phyloP scores from a whole-genome alignment of 1,140 invertebrate species.

The Eufriesea mexicana region DNA sequence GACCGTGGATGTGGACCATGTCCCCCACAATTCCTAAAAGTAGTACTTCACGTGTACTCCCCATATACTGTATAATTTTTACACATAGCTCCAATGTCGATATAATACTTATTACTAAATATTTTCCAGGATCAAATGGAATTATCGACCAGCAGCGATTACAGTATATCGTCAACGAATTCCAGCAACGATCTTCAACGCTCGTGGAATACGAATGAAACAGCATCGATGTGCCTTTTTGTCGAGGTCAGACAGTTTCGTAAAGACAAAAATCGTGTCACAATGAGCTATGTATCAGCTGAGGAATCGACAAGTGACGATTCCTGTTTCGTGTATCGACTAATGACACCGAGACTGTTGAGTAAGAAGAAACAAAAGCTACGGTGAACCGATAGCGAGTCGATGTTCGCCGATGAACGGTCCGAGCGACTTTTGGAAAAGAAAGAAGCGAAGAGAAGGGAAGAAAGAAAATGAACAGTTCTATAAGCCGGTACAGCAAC shows the following conservation, averaged over 20 bases:
- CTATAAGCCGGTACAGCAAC: not conserved
- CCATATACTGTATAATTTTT: too few species aligned
- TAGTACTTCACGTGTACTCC: too few species aligned
- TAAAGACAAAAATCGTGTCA: conserved; percentile 10
- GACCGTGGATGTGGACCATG: too few species aligned
- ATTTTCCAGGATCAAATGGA: too few species aligned
- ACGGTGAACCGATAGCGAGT: not conserved
- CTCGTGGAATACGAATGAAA: not conserved
- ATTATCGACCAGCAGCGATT: too few species aligned
- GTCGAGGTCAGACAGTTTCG: not conserved
- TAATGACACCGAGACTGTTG: not conserved
- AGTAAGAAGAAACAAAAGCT: not conserved
- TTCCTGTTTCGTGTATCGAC: conserved; percentile 7
- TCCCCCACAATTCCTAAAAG: too few species aligned
- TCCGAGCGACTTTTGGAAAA: not conserved
- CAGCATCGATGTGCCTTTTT: too few species aligned
- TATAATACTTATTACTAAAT: too few species aligned
- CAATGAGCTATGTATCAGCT: not conserved
- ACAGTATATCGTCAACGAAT: not conserved
- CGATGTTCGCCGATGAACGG: not conserved
- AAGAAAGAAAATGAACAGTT: not conserved
- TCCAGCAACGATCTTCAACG: not conserved
- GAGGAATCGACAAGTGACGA: not conserved
- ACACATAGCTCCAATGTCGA: too few species aligned
- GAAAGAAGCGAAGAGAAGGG: not conserved